Evolutionary conservation across 2,888 invertebrate genomes (phyloP).

Genomic region (Hermaeophaga mercurialis): DNA sequence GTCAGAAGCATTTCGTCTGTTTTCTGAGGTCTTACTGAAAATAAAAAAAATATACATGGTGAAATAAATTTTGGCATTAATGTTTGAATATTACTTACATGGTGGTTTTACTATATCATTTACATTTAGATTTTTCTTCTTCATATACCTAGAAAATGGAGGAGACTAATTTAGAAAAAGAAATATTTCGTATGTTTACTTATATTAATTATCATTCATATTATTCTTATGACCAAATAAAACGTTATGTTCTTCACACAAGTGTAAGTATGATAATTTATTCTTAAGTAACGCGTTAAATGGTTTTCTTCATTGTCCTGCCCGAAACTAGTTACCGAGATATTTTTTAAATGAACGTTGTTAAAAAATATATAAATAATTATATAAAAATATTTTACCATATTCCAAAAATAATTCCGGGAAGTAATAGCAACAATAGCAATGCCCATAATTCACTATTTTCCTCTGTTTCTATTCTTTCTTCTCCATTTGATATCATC

Average conservation of each 20-base stretch:
- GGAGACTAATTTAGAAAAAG: not conserved
- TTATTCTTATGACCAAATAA: no score
- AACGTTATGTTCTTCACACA: no score
- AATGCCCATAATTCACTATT: slow-evolving; percentile 8
- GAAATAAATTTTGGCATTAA: no score
- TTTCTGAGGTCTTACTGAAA: slow-evolving; percentile 5
- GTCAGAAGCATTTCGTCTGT: slow-evolving; percentile 16
- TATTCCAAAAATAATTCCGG: not conserved
- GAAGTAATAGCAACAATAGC: not conserved
- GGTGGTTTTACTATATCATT: not conserved
- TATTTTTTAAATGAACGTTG: no score
- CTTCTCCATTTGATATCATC: not conserved
- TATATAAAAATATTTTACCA: no score
- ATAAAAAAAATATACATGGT: slow-evolving; percentile 1
- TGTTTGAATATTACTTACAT: not conserved
- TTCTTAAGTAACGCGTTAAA: no score
- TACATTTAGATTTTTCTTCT: slow-evolving; percentile 1
- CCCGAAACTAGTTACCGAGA: no score
- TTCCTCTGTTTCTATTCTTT: slow-evolving; percentile 1
- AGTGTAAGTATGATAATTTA: no score
- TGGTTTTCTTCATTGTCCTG: no score
- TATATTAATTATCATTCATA: no score
- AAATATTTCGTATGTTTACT: no score
- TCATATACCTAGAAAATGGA: not conserved
- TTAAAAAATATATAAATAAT: no score